phyloP scores from a whole-genome alignment of 2,113 vertebrate genomes.

The Pithys albifrons region DNA sequence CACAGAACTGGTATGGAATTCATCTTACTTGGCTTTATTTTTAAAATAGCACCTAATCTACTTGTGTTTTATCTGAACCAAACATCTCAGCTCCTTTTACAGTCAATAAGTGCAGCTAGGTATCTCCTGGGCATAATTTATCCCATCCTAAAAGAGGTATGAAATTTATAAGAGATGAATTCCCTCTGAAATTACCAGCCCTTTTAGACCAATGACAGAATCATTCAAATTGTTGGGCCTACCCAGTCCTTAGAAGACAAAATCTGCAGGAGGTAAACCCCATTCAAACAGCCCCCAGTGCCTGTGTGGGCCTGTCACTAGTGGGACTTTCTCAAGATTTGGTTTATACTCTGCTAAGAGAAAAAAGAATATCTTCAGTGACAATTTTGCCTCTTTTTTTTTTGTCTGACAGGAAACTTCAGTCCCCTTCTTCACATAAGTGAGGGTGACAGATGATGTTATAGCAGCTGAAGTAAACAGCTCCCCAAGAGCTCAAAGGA shows the following conservation, averaged over 20 bases:
- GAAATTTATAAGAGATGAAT: neutral
- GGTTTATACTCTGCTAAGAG: neutral
- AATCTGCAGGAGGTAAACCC: neutral
- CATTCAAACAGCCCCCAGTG: neutral
- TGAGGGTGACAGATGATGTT: neutral
- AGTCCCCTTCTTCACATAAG: neutral
- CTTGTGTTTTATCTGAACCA: neutral
- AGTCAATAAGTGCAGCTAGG: neutral
- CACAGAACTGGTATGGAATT: neutral
- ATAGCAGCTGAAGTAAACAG: neutral
- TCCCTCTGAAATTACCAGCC: neutral
- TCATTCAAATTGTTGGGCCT: neutral
- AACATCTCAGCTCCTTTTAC: neutral
- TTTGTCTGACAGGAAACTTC: neutral
- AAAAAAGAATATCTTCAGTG: neutral
- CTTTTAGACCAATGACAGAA: neutral
- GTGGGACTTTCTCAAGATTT: neutral
- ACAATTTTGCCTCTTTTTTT: neutral
- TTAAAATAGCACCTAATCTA: neutral
- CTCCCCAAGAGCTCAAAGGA: neutral
- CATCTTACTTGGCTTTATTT: neutral
- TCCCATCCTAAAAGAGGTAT: neutral
- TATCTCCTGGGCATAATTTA: neutral
- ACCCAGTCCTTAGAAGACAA: neutral
- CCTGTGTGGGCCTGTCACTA: neutral